Conservation (phyloP, 2,113 vertebrate genomes). For the Miniopterus natalensis region DNA sequence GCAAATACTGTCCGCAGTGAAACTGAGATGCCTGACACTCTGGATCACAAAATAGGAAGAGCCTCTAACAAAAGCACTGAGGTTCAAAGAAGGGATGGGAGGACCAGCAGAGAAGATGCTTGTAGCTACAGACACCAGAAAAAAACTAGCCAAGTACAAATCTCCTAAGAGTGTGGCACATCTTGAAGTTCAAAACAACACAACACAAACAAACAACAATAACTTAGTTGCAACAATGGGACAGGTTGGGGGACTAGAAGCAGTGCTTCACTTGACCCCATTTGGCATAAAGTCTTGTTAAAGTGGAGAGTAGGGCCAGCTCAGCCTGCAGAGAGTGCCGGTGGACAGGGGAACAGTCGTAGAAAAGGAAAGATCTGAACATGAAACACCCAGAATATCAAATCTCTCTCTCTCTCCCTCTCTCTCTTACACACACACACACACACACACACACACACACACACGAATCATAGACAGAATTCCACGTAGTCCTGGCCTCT, state of each 20-base stretch:
- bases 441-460: not conserved
- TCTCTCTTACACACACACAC: not conserved
- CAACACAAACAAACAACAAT: not conserved
- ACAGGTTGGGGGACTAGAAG: not conserved
- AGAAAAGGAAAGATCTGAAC: not conserved
- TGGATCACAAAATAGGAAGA: not conserved
- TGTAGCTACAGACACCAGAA: not conserved
- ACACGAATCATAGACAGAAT: not conserved
- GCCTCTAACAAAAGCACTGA: not conserved
- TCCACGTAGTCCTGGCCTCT: not conserved
- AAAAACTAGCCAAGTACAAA: not conserved
- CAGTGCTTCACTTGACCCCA: not conserved
- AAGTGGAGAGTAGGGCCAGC: not conserved
- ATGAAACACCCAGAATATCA: not conserved
- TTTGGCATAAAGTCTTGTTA: not conserved
- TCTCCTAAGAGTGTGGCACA: not conserved
- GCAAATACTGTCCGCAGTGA: not conserved
- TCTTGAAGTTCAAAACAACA: slow-evolving; percentile 22
- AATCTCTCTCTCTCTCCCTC: not conserved
- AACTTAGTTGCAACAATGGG: not conserved
- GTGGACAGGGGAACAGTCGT: too few relatives aligned
- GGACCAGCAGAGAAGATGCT: not conserved
- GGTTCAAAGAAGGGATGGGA: not conserved
- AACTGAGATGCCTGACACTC: not conserved
- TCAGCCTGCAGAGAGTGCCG: not conserved